Conservation (phyloP, 2,797 vertebrate species). For the Parauchenoglanis punctatus region DNA sequence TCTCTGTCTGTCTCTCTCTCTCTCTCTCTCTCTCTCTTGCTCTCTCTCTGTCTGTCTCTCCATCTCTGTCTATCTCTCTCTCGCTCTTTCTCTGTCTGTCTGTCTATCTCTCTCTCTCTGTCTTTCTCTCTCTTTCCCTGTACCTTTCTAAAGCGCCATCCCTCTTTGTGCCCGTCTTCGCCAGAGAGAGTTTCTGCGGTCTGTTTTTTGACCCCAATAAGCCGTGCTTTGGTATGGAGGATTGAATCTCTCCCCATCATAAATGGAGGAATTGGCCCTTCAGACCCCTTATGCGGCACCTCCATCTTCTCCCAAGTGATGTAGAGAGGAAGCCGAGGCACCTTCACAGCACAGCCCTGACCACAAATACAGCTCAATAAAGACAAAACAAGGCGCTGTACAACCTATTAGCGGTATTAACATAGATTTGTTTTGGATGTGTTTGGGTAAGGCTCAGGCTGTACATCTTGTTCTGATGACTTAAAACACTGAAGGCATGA, state of each 20-base stretch:
- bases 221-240: conserved; percentile 42
- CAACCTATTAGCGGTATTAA: background rate
- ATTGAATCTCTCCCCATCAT: conserved; percentile 46
- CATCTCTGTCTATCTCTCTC: too few relatives aligned
- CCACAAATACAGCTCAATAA: background rate
- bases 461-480: background rate
- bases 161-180: conserved; percentile 16
- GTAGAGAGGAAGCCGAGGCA: conserved; percentile 22
- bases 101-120: background rate
- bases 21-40: too few relatives aligned
- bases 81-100: too few relatives aligned
- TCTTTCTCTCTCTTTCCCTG: conserved; percentile 32
- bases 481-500: conserved; percentile 7
- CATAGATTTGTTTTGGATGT: background rate
- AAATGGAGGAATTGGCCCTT: conserved; percentile 48
- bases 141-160: conserved; percentile 9
- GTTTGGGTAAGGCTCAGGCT: background rate
- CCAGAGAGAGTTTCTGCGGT: conserved; percentile 27
- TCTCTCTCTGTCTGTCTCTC: too few relatives aligned
- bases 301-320: conserved; percentile 35
- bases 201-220: conserved; percentile 49
- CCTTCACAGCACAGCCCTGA: background rate
- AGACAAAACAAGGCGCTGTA: background rate
- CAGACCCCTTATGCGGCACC: conserved; percentile 33
- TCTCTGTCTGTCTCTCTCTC: too few relatives aligned